Conservation (phyloP, 2,797 vertebrate genomes). For the Schizopygopsis pylzovi region DNA sequence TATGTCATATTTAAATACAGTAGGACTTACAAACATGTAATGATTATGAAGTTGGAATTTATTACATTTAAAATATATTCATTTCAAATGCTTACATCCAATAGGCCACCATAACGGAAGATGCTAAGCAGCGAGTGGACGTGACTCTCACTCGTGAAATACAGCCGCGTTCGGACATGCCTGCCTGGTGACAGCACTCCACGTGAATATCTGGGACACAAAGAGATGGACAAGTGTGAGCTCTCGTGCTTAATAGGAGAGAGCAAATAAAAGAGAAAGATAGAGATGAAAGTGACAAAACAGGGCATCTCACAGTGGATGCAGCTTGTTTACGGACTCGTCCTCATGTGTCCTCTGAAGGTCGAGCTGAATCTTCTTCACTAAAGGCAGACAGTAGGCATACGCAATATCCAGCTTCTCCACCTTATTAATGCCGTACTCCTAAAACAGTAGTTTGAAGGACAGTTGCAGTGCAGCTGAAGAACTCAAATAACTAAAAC, state of each 20-base stretch:
- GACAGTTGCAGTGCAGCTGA: neutral
- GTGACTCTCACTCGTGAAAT: constrained; percentile 98
- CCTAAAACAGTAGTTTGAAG: constrained; percentile 73
- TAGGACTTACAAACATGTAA: neutral
- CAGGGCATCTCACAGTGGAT: constrained; percentile 87
- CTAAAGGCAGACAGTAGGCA: constrained; percentile 94
- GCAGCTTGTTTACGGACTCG: constrained; percentile 97
- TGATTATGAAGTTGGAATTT: neutral
- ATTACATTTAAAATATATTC: neutral
- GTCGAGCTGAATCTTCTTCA: constrained; percentile 95
- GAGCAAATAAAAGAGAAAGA: neutral
- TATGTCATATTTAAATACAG: neutral
- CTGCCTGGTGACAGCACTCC: constrained; percentile 96
- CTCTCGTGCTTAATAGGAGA: neutral
- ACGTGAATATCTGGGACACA: constrained; percentile 87
- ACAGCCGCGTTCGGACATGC: constrained; percentile 93
- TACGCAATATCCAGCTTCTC: constrained; percentile 97
- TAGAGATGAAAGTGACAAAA: neutral
- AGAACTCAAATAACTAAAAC: neutral
- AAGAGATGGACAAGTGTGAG: constrained; percentile 5
- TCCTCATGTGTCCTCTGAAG: constrained; percentile 97
- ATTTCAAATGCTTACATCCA: constrained; percentile 84
- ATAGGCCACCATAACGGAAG: constrained; percentile 94
- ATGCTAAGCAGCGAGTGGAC: constrained; percentile 97
- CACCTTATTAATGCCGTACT: constrained; percentile 92